Conservation (phyloP, 92 coral and sea anemone genomes). For the Zoanthus sansibaricus region DNA sequence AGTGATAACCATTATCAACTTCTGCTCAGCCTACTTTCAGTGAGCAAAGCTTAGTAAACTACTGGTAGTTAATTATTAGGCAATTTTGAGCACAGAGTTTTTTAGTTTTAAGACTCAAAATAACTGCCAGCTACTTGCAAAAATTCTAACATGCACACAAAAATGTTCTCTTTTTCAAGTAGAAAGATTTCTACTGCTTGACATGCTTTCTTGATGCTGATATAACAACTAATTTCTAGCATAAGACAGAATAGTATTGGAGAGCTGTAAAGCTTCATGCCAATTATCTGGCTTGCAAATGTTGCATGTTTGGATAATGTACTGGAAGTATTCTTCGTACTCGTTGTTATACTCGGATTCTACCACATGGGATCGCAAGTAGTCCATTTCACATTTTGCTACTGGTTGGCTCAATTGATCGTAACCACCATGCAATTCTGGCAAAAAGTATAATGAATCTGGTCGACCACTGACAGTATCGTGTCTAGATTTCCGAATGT, state of each 20-base stretch:
- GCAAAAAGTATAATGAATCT: neutral
- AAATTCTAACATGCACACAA: neutral
- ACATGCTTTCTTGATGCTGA: neutral
- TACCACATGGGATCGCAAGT: constrained; percentile 10
- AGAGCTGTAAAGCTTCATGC: constrained; percentile 4
- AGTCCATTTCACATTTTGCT: constrained; percentile 20
- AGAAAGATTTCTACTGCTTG: neutral
- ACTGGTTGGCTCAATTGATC: neutral
- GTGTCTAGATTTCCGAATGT: neutral
- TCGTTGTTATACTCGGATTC: constrained; percentile 8
- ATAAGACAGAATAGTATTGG: neutral
- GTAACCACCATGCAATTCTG: neutral
- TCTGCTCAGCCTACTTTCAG: neutral
- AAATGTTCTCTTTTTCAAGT: neutral
- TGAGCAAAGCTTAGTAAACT: neutral
- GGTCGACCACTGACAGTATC: constrained; percentile 7
- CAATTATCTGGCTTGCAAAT: neutral
- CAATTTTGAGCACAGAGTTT: neutral
- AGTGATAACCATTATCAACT: neutral
- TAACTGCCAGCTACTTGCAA: neutral
- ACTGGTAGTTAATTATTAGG: neutral
- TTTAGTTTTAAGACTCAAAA: neutral
- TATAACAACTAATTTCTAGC: neutral
- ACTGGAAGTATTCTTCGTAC: constrained; percentile 22
- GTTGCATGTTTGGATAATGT: neutral